phyloP scores from a whole-genome alignment of 37 sponge, comb jelly and placozoan species.

The Ianthella basta region DNA sequence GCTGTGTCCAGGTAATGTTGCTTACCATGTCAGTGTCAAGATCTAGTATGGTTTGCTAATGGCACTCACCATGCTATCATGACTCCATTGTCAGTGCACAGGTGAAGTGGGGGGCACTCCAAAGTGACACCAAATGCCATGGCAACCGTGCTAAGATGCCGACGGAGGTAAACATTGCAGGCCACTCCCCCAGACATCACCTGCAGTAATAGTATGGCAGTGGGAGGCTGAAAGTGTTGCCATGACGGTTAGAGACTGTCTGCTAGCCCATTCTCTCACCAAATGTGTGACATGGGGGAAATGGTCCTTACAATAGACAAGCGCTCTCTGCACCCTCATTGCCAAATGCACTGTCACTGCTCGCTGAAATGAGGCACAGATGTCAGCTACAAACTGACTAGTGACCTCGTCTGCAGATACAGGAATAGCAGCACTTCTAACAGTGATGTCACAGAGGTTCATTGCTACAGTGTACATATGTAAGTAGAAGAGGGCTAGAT shows the following conservation, averaged over 20 bases:
- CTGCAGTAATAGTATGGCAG: slow-evolving; percentile 8
- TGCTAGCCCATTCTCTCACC: slow-evolving; percentile 14
- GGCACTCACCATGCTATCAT: slow-evolving; percentile 88
- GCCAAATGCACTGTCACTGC: slow-evolving; percentile 50
- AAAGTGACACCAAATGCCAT: slow-evolving; percentile 24
- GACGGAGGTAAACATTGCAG: slow-evolving; percentile 51
- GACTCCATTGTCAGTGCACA: slow-evolving; percentile 90
- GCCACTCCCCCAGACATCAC: slow-evolving; percentile 89
- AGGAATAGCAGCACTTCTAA: too few relatives aligned
- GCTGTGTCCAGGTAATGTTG: background rate
- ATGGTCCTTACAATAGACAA: slow-evolving; percentile 34
- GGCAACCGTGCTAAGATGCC: slow-evolving; percentile 19
- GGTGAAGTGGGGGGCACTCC: slow-evolving; percentile 57
- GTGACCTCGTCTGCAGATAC: background rate
- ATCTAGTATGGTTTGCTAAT: too few relatives aligned
- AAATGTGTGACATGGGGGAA: slow-evolving; percentile 33
- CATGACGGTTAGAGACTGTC: background rate
- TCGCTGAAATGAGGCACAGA: slow-evolving; percentile 69
- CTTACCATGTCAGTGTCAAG: too few relatives aligned
- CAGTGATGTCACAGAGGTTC: too few relatives aligned
- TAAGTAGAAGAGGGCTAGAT: too few relatives aligned
- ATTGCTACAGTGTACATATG: too few relatives aligned
- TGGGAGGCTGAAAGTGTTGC: background rate
- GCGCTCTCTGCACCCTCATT: slow-evolving; percentile 51
- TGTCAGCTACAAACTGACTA: slow-evolving; percentile 41